phyloP scores from a whole-genome alignment of 2,113 vertebrate species.

The Oreochromis tanganicae region DNA sequence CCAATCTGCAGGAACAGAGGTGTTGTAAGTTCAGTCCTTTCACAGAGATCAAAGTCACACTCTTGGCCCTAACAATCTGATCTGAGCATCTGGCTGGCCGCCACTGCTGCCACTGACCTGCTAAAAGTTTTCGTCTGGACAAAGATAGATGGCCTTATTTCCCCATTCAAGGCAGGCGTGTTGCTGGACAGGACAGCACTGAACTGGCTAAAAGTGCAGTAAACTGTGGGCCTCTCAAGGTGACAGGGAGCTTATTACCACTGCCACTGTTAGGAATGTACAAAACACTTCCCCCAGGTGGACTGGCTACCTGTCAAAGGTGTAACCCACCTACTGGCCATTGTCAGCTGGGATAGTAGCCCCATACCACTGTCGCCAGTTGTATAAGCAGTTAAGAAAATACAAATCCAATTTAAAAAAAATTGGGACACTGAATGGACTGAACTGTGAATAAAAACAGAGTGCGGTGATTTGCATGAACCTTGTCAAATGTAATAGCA shows the following conservation, averaged over 20 bases:
- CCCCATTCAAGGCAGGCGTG: neutral
- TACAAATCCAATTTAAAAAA: neutral
- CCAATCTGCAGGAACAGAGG: neutral
- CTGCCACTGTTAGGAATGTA: neutral
- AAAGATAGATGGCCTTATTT: constrained; percentile 49
- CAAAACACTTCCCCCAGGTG: neutral
- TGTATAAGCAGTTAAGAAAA: neutral
- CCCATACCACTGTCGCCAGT: neutral
- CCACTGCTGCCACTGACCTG: constrained; percentile 21
- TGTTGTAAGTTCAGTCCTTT: constrained; percentile 26
- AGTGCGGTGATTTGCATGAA: neutral
- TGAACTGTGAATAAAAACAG: neutral
- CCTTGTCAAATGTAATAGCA: neutral
- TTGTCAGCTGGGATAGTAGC: neutral
- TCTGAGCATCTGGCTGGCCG: constrained; percentile 4
- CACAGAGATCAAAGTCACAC: constrained; percentile 49
- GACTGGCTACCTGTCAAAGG: neutral
- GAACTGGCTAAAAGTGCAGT: neutral
- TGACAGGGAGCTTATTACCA: neutral
- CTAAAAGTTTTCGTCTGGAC: constrained; percentile 30
- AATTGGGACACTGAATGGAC: neutral
- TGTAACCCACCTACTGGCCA: neutral
- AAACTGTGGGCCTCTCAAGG: neutral
- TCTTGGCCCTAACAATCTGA: constrained; percentile 6
- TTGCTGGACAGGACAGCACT: constrained; percentile 21